phyloP scores from a whole-genome alignment of 2,888 invertebrate species.

The Trachelus troglodyta region DNA sequence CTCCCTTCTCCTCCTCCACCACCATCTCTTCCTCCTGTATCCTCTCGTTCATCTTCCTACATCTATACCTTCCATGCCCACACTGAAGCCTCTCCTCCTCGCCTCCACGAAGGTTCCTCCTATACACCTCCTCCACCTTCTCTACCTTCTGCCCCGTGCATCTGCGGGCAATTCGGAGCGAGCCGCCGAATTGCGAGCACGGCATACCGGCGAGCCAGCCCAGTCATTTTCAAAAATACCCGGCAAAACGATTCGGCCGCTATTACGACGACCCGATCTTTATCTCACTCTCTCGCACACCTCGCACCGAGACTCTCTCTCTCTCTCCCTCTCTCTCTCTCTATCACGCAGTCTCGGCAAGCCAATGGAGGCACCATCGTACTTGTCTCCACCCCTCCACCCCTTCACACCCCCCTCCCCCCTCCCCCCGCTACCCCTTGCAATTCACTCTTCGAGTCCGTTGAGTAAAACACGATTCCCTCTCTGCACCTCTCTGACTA shows the following conservation, averaged over 20 bases:
- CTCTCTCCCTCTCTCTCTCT: slow-evolving; percentile 22
- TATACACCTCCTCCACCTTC: slow-evolving; percentile 11
- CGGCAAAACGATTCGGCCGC: slow-evolving; percentile 53
- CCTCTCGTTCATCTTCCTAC: slow-evolving; percentile 9
- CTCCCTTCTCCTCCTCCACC: slow-evolving; percentile 1
- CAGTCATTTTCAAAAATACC: slow-evolving; percentile 57
- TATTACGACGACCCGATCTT: slow-evolving; percentile 46
- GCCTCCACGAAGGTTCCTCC: slow-evolving; percentile 30
- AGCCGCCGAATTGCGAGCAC: slow-evolving; percentile 41
- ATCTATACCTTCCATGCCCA: slow-evolving; percentile 13
- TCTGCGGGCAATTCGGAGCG: slow-evolving; percentile 51
- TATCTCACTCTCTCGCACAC: slow-evolving; percentile 23
- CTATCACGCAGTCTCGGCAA: slow-evolving; percentile 29
- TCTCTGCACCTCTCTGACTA: slow-evolving; percentile 4
- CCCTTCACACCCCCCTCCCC: slow-evolving; percentile 7
- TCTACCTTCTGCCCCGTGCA: slow-evolving; percentile 25
- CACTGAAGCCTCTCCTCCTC: slow-evolving; percentile 22
- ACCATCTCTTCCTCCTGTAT: slow-evolving; percentile 1
- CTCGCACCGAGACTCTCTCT: slow-evolving; percentile 4
- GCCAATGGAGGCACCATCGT: neutral
- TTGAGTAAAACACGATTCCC: slow-evolving; percentile 1
- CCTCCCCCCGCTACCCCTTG: neutral
- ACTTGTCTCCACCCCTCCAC: slow-evolving; percentile 17
- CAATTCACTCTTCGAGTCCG: slow-evolving; percentile 9
- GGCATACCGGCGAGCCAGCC: slow-evolving; percentile 48